Evolutionary conservation across 2,888 invertebrate genomes (phyloP), one percentile per base, ranked within the genome.

Genomic region (Barypeithes pellucidus): DNA sequence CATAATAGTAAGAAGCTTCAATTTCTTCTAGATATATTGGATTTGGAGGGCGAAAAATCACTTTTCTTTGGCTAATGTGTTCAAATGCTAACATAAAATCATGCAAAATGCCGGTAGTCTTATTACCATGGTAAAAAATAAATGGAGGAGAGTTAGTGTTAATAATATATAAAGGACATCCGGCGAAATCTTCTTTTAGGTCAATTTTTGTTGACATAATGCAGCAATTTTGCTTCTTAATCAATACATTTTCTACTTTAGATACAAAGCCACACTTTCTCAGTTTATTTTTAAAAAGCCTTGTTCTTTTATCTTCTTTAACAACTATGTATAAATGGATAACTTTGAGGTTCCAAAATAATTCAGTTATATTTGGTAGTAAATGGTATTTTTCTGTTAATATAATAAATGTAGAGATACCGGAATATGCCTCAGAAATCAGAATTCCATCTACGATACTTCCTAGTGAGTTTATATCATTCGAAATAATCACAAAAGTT

Each of bases 41-140:
- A 39, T 68, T 47, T n/a, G 22, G 57, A n/a, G 68, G 50, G 2
- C 36, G 60, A 14, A 66, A 24, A 50, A 66, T 22, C n/a, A 68
- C 33, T 36, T 68, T 50, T 33, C 68, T 60, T 14, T 47, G 18
- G 8, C 36, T 60, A 0, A 61, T 12, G 0, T 45, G 22, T 8
- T 12, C 61, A 47, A 61, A 50, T 12, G 57, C 61, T 7, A 47
- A 14, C 20, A 68, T 47, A 12, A 47, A 22, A n/a, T 68, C 68
- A 16, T 29, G 14, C 20, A 68, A 47, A 12, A 68, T 61, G 7
- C 68, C 61, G 12, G 36, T 60, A 0, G 60, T 16, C 3, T 45
- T 18, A 39, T 45, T 20, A 14, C 33, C 60, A 7, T 8, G 9
- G 9, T 29, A 18, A 39, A 57, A 47, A 9, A 45, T 47, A 39